A percentile compares a stretch with the other conserved stretches of the same genome.
phyloP scores from a whole-genome alignment of 2,888 invertebrate species.

The Phengaris arion region DNA sequence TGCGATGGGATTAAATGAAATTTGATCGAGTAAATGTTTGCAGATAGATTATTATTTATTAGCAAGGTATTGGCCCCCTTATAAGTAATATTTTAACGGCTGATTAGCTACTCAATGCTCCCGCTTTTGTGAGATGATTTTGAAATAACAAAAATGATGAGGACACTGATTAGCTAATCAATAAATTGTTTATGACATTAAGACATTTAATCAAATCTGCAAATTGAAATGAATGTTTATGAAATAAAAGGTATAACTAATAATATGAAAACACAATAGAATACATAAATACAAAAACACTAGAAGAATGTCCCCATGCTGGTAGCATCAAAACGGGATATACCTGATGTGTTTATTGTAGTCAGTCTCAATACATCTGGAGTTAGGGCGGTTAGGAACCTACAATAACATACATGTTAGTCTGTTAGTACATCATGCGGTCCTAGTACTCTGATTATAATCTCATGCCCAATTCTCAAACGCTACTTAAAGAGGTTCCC shows the following conservation, averaged over 20 bases:
- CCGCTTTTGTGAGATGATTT: not conserved
- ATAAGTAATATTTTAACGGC: not conserved
- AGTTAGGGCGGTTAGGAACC: constrained; percentile 79
- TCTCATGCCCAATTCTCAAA: not conserved
- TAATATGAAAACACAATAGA: constrained; percentile 35
- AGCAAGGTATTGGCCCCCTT: no score
- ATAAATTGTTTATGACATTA: not conserved
- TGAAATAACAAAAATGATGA: not conserved
- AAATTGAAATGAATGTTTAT: not conserved
- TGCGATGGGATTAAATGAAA: constrained; percentile 42
- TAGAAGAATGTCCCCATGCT: constrained; percentile 62
- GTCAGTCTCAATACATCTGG: constrained; percentile 79
- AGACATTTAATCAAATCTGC: not conserved
- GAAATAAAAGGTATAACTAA: not conserved
- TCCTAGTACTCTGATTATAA: not conserved
- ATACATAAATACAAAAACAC: constrained; percentile 64
- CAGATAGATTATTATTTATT: not conserved
- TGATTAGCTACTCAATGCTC: not conserved
- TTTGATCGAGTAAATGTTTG: constrained; percentile 13
- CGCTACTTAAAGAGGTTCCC: not conserved
- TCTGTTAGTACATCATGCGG: constrained; percentile 43
- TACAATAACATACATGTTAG: constrained; percentile 49
- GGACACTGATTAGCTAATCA: not conserved
- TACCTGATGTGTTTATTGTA: constrained; percentile 78
- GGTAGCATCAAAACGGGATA: constrained; percentile 51